Evolutionary conservation across 2,113 vertebrate genomes (phyloP).

Genomic region (Athene cunicularia): DNA sequence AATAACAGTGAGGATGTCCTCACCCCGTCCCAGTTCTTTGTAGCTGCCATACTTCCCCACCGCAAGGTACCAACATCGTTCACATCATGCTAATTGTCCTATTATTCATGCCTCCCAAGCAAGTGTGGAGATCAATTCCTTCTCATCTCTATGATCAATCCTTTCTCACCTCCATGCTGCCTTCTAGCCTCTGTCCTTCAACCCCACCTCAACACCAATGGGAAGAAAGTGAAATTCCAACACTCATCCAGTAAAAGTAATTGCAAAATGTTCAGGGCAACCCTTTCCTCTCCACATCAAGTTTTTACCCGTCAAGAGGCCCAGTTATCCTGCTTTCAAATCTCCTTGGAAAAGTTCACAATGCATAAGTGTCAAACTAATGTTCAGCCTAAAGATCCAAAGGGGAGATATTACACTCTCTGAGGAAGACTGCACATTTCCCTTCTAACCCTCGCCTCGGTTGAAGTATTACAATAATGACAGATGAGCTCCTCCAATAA

Average conservation of each 20-base stretch:
- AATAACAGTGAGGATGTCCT: neutral
- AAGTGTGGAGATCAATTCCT: neutral
- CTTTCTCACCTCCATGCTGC: neutral
- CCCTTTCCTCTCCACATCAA: neutral
- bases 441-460: conserved; percentile 24
- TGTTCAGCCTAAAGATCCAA: conserved; percentile 14
- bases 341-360: conserved; percentile 18
- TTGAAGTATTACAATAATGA: conserved; percentile 55
- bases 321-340: neutral
- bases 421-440: conserved; percentile 9
- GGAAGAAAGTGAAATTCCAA: neutral
- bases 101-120: neutral
- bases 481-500: conserved; percentile 65
- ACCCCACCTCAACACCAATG: neutral
- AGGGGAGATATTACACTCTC: neutral
- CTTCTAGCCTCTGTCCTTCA: neutral
- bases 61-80: neutral
- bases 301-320: neutral
- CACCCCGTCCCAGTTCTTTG: neutral
- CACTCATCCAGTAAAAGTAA: neutral
- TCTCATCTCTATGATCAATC: neutral
- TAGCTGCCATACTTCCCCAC: neutral
- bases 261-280: neutral
- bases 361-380: conserved; percentile 46
- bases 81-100: neutral